A percentile compares a stretch with the other conserved stretches of the same genome.
phyloP scores from a whole-genome alignment of 1,140 invertebrate species.

The Drosophila carrolli region DNA sequence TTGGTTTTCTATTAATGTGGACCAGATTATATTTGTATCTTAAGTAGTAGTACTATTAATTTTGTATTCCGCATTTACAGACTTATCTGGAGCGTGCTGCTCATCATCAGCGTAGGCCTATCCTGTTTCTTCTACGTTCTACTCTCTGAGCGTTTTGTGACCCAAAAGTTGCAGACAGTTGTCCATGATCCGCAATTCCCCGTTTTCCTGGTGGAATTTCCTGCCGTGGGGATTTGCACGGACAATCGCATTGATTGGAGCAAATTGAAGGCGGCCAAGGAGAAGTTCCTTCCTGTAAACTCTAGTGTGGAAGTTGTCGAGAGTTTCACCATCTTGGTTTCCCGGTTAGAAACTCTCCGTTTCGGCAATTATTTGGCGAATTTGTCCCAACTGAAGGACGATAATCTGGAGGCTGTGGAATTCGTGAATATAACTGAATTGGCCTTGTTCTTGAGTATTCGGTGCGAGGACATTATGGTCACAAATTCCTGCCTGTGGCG shows the following conservation, averaged over 20 bases:
- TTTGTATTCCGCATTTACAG: constrained; percentile 7
- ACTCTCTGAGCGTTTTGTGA: constrained; percentile 62
- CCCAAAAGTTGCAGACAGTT: constrained; percentile 84
- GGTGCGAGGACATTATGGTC: constrained; percentile 60
- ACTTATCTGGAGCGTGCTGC: constrained; percentile 62
- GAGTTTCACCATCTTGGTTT: constrained; percentile 47
- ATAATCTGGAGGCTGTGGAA: constrained; percentile 58
- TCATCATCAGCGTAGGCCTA: constrained; percentile 52
- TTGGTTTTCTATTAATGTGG: too few species aligned
- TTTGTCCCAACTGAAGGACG: constrained; percentile 57
- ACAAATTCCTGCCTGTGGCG: constrained; percentile 57
- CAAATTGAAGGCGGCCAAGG: constrained; percentile 64
- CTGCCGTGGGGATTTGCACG: constrained; percentile 89
- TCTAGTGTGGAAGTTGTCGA: constrained; percentile 37
- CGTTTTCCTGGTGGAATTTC: constrained; percentile 89
- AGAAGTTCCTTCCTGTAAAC: constrained; percentile 60
- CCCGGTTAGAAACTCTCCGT: constrained; percentile 54
- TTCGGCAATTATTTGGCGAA: constrained; percentile 50
- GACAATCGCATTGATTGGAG: constrained; percentile 85
- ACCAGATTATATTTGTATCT: too few species aligned
- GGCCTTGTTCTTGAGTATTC: constrained; percentile 34
- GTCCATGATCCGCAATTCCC: constrained; percentile 89
- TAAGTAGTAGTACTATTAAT: too few species aligned
- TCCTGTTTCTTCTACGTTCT: constrained; percentile 60
- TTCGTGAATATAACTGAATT: constrained; percentile 54